Conservation (phyloP, 2,797 vertebrate species). For the Anguilla megastoma region DNA sequence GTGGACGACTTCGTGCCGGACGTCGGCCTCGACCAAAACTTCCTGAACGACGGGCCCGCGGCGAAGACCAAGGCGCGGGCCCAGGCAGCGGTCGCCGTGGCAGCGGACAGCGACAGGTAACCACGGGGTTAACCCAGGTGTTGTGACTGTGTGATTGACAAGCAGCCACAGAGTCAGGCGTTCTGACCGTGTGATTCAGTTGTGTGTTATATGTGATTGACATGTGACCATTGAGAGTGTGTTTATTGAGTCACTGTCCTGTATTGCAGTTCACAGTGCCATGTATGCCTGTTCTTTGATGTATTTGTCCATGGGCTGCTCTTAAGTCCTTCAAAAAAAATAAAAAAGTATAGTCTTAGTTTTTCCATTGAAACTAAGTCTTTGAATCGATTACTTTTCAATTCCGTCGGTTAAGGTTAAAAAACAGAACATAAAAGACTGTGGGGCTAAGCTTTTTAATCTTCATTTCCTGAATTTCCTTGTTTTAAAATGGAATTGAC, state of each 20-base stretch:
- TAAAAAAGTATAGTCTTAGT: no score
- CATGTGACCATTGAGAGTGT: no score
- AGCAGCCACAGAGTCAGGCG: no score
- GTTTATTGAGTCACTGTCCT: no score
- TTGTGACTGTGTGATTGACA: not conserved
- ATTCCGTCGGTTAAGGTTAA: not conserved
- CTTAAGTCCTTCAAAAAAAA: no score
- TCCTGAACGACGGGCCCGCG: slow-evolving; percentile 68
- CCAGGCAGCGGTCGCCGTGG: fast-evolving
- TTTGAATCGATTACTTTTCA: not conserved
- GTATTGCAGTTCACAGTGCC: no score
- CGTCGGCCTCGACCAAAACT: slow-evolving; percentile 72
- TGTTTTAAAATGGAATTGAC: not conserved
- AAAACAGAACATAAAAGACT: not conserved
- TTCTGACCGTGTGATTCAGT: no score
- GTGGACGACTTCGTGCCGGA: slow-evolving; percentile 81
- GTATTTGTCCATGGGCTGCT: no score
- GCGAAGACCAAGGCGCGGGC: slow-evolving; percentile 53
- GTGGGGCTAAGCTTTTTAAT: not conserved
- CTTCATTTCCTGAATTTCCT: not conserved
- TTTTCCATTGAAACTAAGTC: not conserved
- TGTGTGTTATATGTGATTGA: no score
- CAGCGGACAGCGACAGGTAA: slow-evolving; percentile 76
- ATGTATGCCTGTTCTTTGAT: no score
- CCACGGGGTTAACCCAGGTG: not conserved